These are phyloP conservation scores for Caranx ignobilis DNA, from an alignment of 2,113 vertebrate genomes.

Conservation along the genomic window DNA sequence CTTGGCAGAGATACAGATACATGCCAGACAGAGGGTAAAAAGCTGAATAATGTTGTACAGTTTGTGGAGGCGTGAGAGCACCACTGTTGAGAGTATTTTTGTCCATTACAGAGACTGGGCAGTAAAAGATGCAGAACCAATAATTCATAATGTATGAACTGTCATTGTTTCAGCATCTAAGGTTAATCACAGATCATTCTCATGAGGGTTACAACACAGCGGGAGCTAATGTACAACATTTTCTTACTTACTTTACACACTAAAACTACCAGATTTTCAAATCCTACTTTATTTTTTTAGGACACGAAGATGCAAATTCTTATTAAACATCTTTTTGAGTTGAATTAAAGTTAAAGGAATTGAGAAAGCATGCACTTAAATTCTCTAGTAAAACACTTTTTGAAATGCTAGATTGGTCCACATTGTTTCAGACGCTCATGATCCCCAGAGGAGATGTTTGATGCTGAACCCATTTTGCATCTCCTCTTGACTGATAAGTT, in stretches of 20 bases:
- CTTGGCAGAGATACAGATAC: slow-evolving; percentile 62
- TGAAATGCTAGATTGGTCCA: neutral
- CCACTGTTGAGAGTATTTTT: slow-evolving; percentile 2
- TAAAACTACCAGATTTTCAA: neutral
- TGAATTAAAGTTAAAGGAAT: neutral
- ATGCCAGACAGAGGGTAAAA: slow-evolving; percentile 57
- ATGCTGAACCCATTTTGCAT: too few relatives aligned
- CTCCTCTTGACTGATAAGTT: too few relatives aligned
- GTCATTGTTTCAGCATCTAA: neutral
- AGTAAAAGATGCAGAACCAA: slow-evolving; percentile 13
- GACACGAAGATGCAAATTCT: neutral
- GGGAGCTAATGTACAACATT: neutral
- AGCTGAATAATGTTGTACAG: slow-evolving; percentile 57
- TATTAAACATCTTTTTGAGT: neutral
- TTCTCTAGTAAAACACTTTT: neutral
- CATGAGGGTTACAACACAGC: neutral
- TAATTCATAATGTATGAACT: slow-evolving; percentile 18
- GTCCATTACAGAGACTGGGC: slow-evolving; percentile 10
- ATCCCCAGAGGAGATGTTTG: neutral
- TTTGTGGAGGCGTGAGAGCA: slow-evolving; percentile 33
- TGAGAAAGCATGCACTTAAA: neutral
- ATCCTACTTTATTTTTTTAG: neutral
- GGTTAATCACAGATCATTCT: slow-evolving; percentile 28
- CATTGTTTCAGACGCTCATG: neutral
- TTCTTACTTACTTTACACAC: neutral